These are phyloP conservation scores for Bagarius yarrelli DNA, from an alignment of 2,113 vertebrate species.

Conservation along the genomic window DNA sequence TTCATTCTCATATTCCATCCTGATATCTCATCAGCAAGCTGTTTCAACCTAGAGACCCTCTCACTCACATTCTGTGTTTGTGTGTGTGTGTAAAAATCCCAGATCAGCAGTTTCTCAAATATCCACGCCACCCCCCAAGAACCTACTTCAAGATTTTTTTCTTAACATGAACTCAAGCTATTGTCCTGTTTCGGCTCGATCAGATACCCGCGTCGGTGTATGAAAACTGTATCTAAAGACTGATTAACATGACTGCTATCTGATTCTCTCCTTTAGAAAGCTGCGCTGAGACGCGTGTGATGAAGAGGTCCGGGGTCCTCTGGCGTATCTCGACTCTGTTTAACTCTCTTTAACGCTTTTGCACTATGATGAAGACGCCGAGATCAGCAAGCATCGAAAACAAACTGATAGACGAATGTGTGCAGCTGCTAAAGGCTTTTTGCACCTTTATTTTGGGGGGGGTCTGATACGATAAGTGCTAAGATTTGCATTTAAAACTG, in stretches of 20 bases:
- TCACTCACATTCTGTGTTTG: too few relatives aligned
- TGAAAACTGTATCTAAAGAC: background rate
- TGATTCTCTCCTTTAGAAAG: conserved; percentile 69
- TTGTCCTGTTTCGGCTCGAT: too few relatives aligned
- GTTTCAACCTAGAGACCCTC: too few relatives aligned
- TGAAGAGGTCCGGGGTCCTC: conserved; percentile 11
- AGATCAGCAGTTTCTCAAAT: too few relatives aligned
- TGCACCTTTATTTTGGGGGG: conserved; percentile 21
- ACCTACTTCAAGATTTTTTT: too few relatives aligned
- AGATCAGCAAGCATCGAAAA: conserved; percentile 35
- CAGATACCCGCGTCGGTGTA: too few relatives aligned
- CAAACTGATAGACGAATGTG: conserved; percentile 55
- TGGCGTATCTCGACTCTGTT: conserved; percentile 52
- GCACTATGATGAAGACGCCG: conserved; percentile 66
- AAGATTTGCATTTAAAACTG: conserved; percentile 7
- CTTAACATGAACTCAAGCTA: too few relatives aligned
- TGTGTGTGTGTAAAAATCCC: too few relatives aligned
- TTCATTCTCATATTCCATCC: too few relatives aligned
- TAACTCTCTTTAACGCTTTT: conserved; percentile 66
- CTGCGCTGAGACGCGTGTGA: conserved; percentile 65
- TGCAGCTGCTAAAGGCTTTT: conserved; percentile 38
- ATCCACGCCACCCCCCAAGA: too few relatives aligned
- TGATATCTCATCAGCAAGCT: too few relatives aligned
- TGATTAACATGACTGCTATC: background rate
- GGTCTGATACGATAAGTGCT: background rate